These are phyloP conservation scores for Rissa tridactyla DNA, from an alignment of 2,113 vertebrate genomes.

Conservation along the genomic window DNA sequence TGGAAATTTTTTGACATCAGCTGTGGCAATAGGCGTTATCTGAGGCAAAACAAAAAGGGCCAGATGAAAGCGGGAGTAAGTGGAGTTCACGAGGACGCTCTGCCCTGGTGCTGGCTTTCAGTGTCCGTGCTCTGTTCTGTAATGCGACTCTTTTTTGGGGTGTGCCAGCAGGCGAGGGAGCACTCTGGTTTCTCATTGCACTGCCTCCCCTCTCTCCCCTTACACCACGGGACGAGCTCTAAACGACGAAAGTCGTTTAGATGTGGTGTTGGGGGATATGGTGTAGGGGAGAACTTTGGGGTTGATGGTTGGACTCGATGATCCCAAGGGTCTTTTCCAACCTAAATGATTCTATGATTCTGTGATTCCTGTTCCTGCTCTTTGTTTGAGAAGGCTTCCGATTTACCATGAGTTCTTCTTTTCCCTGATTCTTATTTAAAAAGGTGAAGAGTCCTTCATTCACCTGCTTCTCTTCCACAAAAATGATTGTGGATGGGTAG, in stretches of 20 bases:
- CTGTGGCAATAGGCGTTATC: background rate
- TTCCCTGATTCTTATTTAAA: background rate
- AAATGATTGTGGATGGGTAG: background rate
- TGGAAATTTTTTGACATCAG: accelerated
- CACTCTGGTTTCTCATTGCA: background rate
- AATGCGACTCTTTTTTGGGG: background rate
- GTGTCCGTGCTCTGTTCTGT: background rate
- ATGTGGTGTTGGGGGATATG: no score
- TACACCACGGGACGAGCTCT: accelerated
- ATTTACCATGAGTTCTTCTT: background rate
- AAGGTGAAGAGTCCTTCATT: background rate
- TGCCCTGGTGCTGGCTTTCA: background rate
- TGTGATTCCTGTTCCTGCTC: background rate
- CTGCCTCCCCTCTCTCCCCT: background rate
- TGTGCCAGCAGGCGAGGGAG: background rate
- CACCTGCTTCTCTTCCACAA: background rate
- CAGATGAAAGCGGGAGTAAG: background rate
- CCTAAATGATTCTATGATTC: no score
- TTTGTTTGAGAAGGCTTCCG: background rate
- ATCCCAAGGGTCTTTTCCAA: no score
- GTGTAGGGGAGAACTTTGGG: no score
- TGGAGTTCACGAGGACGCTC: accelerated
- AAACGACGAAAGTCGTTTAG: no score
- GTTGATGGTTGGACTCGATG: no score
- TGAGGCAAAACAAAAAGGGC: background rate